These are phyloP conservation scores for Centrocercus urophasianus DNA, from an alignment of 2,113 vertebrate genomes.

Conservation along the genomic window DNA sequence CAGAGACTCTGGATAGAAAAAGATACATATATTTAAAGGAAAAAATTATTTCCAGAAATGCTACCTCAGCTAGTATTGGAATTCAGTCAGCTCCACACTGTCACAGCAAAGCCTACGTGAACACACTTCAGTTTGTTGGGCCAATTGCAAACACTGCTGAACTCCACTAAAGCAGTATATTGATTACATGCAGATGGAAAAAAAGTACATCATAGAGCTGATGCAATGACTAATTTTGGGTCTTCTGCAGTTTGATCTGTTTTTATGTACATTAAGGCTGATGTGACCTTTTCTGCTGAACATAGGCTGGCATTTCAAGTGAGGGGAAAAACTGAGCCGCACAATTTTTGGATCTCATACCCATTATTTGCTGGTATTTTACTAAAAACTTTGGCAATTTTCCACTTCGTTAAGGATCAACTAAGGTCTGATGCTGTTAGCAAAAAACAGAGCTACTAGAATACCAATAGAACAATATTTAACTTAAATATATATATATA, in stretches of 20 bases:
- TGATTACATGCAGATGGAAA: neutral
- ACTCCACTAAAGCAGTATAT: neutral
- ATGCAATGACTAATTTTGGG: neutral
- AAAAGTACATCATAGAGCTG: neutral
- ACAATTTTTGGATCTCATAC: neutral
- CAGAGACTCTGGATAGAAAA: neutral
- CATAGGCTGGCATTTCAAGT: neutral
- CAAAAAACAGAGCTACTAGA: slow-evolving; percentile 22
- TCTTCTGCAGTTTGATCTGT: neutral
- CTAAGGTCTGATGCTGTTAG: slow-evolving; percentile 16
- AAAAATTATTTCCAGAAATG: slow-evolving; percentile 20
- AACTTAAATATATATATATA: neutral
- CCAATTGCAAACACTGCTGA: neutral
- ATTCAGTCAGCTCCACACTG: neutral
- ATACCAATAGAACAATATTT: slow-evolving; percentile 41
- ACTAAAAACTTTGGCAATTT: slow-evolving; percentile 44
- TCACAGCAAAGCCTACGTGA: neutral
- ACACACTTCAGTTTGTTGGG: neutral
- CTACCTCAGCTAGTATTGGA: neutral
- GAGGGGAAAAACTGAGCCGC: neutral
- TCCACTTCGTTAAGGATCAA: slow-evolving; percentile 52
- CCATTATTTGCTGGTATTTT: slow-evolving; percentile 10
- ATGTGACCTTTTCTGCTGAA: neutral
- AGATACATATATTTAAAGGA: neutral
- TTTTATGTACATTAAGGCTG: neutral